phyloP scores from a whole-genome alignment of 2,113 vertebrate species.

The Neolamprologus devosi region DNA sequence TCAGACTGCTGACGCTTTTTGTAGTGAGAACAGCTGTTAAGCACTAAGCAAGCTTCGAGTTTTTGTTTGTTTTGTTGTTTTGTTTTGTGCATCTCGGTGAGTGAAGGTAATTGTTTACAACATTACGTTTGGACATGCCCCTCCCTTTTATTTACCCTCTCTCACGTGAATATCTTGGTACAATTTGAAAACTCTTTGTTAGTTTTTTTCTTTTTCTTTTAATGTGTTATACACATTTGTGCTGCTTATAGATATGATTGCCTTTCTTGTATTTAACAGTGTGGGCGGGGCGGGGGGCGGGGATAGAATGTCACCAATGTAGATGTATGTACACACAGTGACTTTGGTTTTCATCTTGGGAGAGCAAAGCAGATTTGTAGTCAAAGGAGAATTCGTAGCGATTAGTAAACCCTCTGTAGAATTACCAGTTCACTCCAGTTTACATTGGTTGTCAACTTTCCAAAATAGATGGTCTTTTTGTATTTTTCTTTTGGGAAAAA shows the following conservation, averaged over 20 bases:
- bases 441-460: constrained; percentile 78
- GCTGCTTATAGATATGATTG: constrained; percentile 73
- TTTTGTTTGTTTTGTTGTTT: not conserved
- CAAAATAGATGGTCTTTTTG: constrained; percentile 82
- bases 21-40: constrained; percentile 37
- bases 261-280: constrained; percentile 67
- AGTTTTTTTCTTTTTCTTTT: constrained; percentile 40
- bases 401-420: constrained; percentile 78
- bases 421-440: constrained; percentile 85
- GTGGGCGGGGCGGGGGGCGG: not conserved
- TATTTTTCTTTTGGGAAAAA: constrained; percentile 78
- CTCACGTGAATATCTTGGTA: constrained; percentile 63
- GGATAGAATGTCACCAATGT: constrained; percentile 58
- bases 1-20: constrained; percentile 49
- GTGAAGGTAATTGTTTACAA: constrained; percentile 71
- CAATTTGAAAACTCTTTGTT: constrained; percentile 45
- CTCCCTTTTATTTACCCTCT: constrained; percentile 18
- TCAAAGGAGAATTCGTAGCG: constrained; percentile 71
- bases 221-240: constrained; percentile 74
- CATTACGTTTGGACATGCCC: constrained; percentile 37
- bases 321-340: constrained; percentile 55
- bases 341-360: constrained; percentile 61
- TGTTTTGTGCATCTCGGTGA: constrained; percentile 35
- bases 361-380: constrained; percentile 54
- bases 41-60: constrained; percentile 59